Conservation (phyloP, 2,797 vertebrate species). For the Aotus griseimembra region DNA sequence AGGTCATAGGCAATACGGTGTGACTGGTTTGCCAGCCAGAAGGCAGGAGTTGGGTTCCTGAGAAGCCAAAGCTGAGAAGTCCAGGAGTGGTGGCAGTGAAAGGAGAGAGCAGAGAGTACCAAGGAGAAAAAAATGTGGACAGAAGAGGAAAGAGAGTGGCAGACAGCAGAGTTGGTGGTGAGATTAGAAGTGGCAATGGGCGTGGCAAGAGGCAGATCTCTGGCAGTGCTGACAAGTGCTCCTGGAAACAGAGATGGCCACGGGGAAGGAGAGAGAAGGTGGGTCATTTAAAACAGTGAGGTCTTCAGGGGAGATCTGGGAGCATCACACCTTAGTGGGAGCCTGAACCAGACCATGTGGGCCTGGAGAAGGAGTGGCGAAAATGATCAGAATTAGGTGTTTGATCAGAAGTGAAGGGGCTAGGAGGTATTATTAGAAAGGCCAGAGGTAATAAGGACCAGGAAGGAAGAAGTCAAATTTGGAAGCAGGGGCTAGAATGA, state of each 20-base stretch:
- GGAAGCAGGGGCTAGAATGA: not conserved
- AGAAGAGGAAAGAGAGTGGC: not conserved
- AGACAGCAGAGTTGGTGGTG: constrained; percentile 69
- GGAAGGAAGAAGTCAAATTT: not conserved
- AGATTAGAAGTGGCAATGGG: constrained; percentile 37
- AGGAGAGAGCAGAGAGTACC: constrained; percentile 43
- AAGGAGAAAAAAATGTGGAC: not conserved
- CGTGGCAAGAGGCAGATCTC: not conserved
- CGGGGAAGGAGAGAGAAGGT: not conserved
- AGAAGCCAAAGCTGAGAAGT: constrained; percentile 32
- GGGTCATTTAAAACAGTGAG: not conserved
- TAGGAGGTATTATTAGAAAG: not conserved
- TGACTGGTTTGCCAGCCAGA: constrained; percentile 27
- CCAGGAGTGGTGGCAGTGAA: constrained; percentile 44
- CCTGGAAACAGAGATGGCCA: not conserved
- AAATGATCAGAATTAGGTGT: not conserved
- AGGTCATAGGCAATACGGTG: not conserved
- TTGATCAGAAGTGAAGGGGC: not conserved
- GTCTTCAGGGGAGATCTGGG: not conserved
- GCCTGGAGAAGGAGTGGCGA: not conserved
- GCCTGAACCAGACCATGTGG: not conserved
- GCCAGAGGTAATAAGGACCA: not conserved
- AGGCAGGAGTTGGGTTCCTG: constrained; percentile 18
- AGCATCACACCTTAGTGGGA: not conserved
- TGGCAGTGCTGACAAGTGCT: not conserved